Conservation (phyloP, 2,888 invertebrate genomes). For the Lydus trimaculatus region DNA sequence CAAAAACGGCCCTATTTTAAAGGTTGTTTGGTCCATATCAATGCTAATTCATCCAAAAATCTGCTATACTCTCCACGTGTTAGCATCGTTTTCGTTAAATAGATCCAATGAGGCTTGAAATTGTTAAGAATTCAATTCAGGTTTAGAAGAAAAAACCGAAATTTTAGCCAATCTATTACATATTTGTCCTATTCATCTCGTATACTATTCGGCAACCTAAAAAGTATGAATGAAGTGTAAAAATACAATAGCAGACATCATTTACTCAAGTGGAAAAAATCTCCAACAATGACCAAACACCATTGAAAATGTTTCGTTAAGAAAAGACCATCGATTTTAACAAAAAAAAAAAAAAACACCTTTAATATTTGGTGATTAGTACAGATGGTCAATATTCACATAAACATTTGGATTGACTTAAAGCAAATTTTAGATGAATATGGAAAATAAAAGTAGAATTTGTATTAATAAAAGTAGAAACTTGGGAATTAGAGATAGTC, state of each 20-base stretch:
- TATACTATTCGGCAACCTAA: background rate
- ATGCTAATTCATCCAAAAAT: background rate
- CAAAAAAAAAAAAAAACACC: background rate
- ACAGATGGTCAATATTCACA: background rate
- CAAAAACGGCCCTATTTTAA: background rate
- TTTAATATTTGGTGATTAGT: background rate
- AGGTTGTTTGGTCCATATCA: background rate
- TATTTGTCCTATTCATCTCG: background rate
- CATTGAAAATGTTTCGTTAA: background rate
- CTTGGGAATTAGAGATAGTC: background rate
- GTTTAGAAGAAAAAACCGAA: background rate
- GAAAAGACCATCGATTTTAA: background rate
- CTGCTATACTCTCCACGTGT: background rate
- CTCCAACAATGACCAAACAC: conserved; percentile 1
- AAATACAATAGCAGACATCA: background rate
- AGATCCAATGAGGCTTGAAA: background rate
- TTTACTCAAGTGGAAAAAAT: conserved; percentile 3
- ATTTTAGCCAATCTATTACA: background rate
- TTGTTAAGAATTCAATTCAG: background rate
- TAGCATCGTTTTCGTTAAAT: background rate
- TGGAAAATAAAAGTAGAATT: background rate
- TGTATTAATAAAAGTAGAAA: background rate
- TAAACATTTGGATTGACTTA: background rate
- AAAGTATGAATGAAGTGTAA: background rate
- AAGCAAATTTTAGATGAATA: background rate